Base-by-base conservation (phyloP, 2,113 vertebrate species). In the Hucho hucho region DNA sequence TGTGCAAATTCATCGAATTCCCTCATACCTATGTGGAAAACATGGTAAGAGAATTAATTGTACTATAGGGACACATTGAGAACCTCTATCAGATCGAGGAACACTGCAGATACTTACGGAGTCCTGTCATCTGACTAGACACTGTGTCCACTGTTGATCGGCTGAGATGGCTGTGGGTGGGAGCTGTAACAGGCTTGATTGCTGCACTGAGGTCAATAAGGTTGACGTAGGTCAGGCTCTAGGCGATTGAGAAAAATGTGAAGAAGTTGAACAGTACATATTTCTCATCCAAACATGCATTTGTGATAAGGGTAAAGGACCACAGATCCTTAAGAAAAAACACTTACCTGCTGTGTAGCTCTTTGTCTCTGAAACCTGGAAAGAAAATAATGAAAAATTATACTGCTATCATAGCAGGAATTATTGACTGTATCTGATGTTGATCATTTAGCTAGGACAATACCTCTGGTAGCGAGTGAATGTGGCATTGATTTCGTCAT, bases 401-500 rank as follows among this genome's bases (percentile, higher is more conserved):
- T 65, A 20, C 4, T 13, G 6, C 14, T 22, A 56, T 70, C 1
- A 37, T 46, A 24, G 26, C 22, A 47, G 1, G 37, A 74, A 64
- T 70, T 47, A 69, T 43, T 78, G 53, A 49, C 3, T 53, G 4
- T 1, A 4, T 18, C 37, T 43, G 9, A 43, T 43, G 37, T 4
- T 14, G 16, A 14, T 16, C 0, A 43, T 43, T 43, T 43, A 28
- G 28, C 28, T 28, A 65, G 26, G 20, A 78, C 56, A 4, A 56
- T 37, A 93, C 93, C 92, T 91, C 82, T 97, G 95, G 53, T 98
- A 95, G 70, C 95, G 94, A 64, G 94, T 92, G 83, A 99, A 99
- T 66, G 96, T 92, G 0, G 95, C 94, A 89, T 99, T 99, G 87
- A 99, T 95, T 74, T 98, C 94, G 82, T 99, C 97, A 4, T 99